Base-by-base conservation (phyloP, 2,888 invertebrate species). In the Rhimphoctona megacephalus region DNA sequence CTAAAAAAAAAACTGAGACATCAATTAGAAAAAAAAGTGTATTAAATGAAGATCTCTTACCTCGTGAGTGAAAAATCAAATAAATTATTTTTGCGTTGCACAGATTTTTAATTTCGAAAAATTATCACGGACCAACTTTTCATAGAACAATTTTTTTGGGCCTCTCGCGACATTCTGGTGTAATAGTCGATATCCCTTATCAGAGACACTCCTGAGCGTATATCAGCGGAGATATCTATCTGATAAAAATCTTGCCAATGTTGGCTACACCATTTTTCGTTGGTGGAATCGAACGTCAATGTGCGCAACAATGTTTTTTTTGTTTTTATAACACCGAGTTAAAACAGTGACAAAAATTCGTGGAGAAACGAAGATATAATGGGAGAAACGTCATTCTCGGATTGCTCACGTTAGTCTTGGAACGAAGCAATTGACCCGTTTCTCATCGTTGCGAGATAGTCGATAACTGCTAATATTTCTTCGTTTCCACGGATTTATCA, bases 191-290 rank as follows among this genome's bases (percentile, higher is more conserved):
- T 87, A 85, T 70, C 39, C 52, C 82, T 87, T 87, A 87, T 87
- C 87, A 87, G 86, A 86, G 85, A 54, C 87, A 87, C 87, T 87
- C 87, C 84, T 85, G 82, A 54, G 54, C 67, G 70, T 84, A 85
- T 87, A 87, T 85, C 87, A 85, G 85, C n/a, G 11, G 66, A 82
- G 84, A 86, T 84, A 84, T 82, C 33, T 81, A 86, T 83, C 78
- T 78, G 84, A 86, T 84, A 84, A 84, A 85, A 57, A 76, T 14
- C 70, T 52, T 49, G 69, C 22, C 78, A 39, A 86, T 76, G 80
- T 77, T 81, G 81, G 39, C 33, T 49, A 39, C 57, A 46, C 49
- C 33, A 85, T 81, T 83, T 77, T 61, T 70, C 61, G 57, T 54
- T 22, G 25, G 33, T 17, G 64, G 66, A 43, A 81, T 76, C 69